Base-by-base conservation (phyloP, 2,888 invertebrate species). In the Zaprionus obscuricornis region DNA sequence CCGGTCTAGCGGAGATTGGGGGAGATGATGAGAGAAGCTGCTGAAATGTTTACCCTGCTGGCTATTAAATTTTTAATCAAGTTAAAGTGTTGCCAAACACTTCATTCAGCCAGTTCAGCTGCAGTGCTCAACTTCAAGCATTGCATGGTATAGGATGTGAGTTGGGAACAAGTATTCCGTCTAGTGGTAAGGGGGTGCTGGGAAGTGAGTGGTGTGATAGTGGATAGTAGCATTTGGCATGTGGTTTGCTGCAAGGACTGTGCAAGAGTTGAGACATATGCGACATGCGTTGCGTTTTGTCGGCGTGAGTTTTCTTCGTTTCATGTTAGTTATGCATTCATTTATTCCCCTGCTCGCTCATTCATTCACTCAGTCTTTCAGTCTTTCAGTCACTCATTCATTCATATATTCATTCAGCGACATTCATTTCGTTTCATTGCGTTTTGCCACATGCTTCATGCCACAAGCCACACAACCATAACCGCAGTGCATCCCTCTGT, bases 61-160 rank as follows among this genome's bases (percentile, higher is more conserved):
- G 78, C 85, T 74, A 77, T 84, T 78, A 84, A 72, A 79, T 79
- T 83, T 85, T 85, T 85, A 81, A 81, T 81, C 85, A 79, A 85
- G 67, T 81, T 81, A 79, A 85, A 81, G 79, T 81, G 79, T 85
- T 85, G 84, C 85, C 81, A 83, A 81, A 85, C 85, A 85, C 83
- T 81, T 85, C 64, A 70, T 81, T 72, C 76, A 57, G 50, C 26
- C 59, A 47, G 66, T 40, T 52, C 45, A 67, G 26, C 33, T 47
- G 43, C 40, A 50, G 50, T 57, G 20, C 13, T 37, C 18, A 20
- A 33, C 40, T 45, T 16, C 5, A 46, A 18, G 13, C 26, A 50
- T 37, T n/a, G n/a, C n/a, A 20, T 27, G 36, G 31, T 40, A n/a
- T 18, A 20, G 20, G 27, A 22, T 3, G 10, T 24, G 8, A 10